phyloP scores from a whole-genome alignment of 2,113 vertebrate species.

The Bambusicola thoracicus region DNA sequence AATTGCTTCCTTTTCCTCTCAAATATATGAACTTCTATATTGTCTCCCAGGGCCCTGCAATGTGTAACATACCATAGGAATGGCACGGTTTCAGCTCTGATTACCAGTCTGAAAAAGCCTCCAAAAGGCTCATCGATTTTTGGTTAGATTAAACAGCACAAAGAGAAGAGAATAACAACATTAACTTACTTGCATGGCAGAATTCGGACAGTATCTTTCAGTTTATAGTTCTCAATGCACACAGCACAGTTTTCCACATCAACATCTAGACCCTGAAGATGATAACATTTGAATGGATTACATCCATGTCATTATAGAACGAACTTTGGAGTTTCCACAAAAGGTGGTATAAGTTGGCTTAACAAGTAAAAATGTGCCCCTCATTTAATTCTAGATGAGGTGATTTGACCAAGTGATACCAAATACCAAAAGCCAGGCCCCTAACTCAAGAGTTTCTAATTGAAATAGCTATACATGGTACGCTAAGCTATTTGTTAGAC shows the following conservation, averaged over 20 bases:
- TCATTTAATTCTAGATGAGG: not conserved
- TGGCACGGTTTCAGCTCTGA: not conserved
- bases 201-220: slow-evolving; percentile 82
- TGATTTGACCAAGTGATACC: not conserved
- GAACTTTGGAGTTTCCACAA: not conserved
- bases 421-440: not conserved
- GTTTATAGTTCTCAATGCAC: slow-evolving; percentile 86
- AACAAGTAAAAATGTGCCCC: not conserved
- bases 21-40: accelerated
- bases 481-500: not conserved
- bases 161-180: not conserved
- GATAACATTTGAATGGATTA: slow-evolving; percentile 17
- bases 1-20: not conserved
- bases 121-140: not conserved
- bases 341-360: not conserved
- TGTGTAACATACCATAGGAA: not conserved
- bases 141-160: not conserved
- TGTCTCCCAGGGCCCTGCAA: not conserved
- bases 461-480: not conserved
- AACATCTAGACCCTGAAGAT: slow-evolving; percentile 77
- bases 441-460: not conserved
- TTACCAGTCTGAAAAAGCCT: not conserved
- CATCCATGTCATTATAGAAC: not conserved
- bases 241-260: slow-evolving; percentile 86
- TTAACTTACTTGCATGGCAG: slow-evolving; percentile 85